phyloP scores from a whole-genome alignment of 2,113 vertebrate species.

The Dryoscopus gambensis region DNA sequence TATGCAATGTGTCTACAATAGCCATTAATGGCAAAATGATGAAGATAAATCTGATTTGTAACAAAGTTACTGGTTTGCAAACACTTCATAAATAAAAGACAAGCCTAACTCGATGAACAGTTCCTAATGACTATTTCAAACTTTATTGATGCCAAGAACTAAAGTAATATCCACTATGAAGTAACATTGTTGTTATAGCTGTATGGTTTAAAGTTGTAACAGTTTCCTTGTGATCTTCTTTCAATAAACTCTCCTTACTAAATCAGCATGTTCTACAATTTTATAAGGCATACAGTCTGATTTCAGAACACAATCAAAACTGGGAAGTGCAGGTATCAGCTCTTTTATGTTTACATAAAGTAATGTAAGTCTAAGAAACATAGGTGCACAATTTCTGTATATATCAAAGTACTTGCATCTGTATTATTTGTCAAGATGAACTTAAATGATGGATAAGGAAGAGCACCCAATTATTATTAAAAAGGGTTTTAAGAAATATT shows the following conservation, averaged over 20 bases:
- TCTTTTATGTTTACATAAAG: background rate
- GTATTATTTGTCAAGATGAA: background rate
- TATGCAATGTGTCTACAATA: background rate
- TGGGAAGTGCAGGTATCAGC: background rate
- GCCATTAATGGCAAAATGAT: background rate
- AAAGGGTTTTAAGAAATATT: background rate
- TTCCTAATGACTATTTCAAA: background rate
- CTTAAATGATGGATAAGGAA: background rate
- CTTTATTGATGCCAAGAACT: background rate
- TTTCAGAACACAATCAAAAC: background rate
- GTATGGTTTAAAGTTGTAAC: background rate
- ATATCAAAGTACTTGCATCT: background rate
- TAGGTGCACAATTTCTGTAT: fast-evolving
- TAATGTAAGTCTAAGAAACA: background rate
- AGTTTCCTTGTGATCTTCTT: background rate
- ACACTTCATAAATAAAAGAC: background rate
- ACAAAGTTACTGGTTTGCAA: background rate
- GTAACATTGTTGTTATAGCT: background rate
- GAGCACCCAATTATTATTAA: background rate
- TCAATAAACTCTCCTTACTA: background rate
- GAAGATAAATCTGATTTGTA: background rate
- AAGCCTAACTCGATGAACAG: background rate
- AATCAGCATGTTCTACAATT: background rate
- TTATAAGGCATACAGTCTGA: background rate
- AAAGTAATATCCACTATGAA: background rate